phyloP scores from a whole-genome alignment of 1,140 invertebrate genomes.

The Campoletis sonorensis region DNA sequence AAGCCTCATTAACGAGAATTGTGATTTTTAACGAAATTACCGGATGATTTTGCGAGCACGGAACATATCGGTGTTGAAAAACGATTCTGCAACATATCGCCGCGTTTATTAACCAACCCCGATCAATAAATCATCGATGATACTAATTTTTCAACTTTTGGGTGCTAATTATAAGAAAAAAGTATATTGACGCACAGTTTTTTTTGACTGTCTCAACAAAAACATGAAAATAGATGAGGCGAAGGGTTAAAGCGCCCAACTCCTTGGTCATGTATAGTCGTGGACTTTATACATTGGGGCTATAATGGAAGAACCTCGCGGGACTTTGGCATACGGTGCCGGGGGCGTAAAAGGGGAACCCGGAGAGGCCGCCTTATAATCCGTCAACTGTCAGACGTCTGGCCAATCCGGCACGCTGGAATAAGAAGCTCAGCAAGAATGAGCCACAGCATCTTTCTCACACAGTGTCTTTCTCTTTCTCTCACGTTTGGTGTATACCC shows the following conservation, averaged over 20 bases:
- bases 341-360: constrained; percentile 56
- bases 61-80: background rate
- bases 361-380: constrained; percentile 74
- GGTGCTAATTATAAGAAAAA: constrained; percentile 9
- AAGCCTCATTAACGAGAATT: no score
- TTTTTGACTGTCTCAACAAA: background rate
- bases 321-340: constrained; percentile 52
- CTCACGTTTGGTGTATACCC: background rate
- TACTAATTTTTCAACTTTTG: constrained; percentile 12
- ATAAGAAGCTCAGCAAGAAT: constrained; percentile 68
- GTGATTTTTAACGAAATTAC: background rate
- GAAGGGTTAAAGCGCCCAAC: background rate
- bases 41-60: background rate
- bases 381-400: constrained; percentile 74
- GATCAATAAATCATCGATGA: background rate
- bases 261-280: background rate
- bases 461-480: background rate
- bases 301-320: constrained; percentile 39
- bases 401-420: constrained; percentile 72
- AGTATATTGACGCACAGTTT: constrained; percentile 7
- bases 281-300: background rate
- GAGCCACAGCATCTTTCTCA: constrained; percentile 48
- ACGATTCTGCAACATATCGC: background rate
- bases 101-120: background rate
- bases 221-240: constrained; percentile 5